Evolutionary conservation across 2,797 vertebrate species (phyloP), one percentile per base, ranked within the genome.

Genomic region (Allobates femoralis): DNA sequence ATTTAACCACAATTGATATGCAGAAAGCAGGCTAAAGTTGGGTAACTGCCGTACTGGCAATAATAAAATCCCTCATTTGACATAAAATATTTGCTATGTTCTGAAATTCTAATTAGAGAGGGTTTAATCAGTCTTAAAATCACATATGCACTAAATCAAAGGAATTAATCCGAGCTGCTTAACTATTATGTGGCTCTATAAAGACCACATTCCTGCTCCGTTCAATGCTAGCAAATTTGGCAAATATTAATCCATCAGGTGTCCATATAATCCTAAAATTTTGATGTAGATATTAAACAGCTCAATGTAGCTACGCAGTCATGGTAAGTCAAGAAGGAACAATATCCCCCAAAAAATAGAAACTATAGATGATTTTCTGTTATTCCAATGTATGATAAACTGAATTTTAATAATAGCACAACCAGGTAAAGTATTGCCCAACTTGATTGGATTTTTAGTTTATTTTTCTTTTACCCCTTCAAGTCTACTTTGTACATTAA

Each of bases 131-230:
- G 64, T 69, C 26, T n/a, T 81, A 53, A 81, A 69, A 67, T 66
- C 79, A 81, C 62, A 81, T 81, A 81, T 81, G 79, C 64, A 81
- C 64, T 81, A 81, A 81, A 81, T 81, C 62, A 81, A 69, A 69
- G 18, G 51, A 81, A 81, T 69, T 28, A 69, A 69, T 81, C 28
- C 62, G 55, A 55, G 62, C 46, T 34, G 79, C 50, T 32, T 53
- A 30, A n/a, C 46, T 66, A 50, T 69, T 69, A 69, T 69, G 46
- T 53, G 41, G 46, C 64, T 53, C 46, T 55, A 66, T 67, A 66
- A 81, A 81, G 67, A 19, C 64, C 34, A 46, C 50, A 37, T 82
- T 51, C 7, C 26, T 51, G 14, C n/a, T 41, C 41, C 66, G 34
- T 46, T n/a, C 19, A 5, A 82, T 7, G n/a, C 50, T 28, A 67